A percentile compares a stretch with the other conserved stretches of the same genome.
These are phyloP conservation scores for Callinectes sapidus DNA, from an alignment of 2,888 invertebrate genomes.

Conservation along the genomic window DNA sequence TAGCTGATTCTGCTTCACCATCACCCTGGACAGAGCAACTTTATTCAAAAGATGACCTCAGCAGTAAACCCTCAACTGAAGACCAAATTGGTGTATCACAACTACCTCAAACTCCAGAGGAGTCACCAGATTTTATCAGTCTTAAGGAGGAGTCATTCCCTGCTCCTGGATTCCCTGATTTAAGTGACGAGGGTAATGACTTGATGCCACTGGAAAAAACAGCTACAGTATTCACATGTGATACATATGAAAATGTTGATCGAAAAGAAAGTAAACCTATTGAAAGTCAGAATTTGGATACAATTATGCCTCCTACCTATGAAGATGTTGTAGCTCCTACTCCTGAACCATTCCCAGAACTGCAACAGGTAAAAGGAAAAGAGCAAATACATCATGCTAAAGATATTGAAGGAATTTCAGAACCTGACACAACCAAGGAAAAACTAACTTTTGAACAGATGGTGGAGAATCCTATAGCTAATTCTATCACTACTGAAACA, in stretches of 20 bases:
- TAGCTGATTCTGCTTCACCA: not conserved
- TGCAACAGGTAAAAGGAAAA: not conserved
- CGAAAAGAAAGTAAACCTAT: not conserved
- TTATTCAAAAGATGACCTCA: not conserved
- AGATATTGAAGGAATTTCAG: not conserved
- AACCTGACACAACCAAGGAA: slow-evolving; percentile 14
- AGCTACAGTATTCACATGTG: not conserved
- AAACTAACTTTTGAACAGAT: no score
- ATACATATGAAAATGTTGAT: not conserved
- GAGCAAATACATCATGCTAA: not conserved
- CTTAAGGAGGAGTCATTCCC: not conserved
- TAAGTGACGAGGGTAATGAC: not conserved
- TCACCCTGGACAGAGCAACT: slow-evolving; percentile 10
- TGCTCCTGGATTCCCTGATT: not conserved
- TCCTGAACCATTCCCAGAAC: slow-evolving; percentile 5
- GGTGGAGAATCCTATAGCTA: not conserved
- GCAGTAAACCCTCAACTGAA: not conserved
- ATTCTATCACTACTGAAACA: slow-evolving; percentile 47
- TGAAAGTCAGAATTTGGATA: not conserved
- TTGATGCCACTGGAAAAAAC: not conserved
- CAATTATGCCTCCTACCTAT: not conserved
- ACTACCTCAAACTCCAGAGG: not conserved
- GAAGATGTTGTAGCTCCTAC: not conserved
- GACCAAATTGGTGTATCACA: not conserved
- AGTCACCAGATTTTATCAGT: not conserved